Base-by-base conservation (phyloP, 2,113 vertebrate genomes). In the Prinia subflava region DNA sequence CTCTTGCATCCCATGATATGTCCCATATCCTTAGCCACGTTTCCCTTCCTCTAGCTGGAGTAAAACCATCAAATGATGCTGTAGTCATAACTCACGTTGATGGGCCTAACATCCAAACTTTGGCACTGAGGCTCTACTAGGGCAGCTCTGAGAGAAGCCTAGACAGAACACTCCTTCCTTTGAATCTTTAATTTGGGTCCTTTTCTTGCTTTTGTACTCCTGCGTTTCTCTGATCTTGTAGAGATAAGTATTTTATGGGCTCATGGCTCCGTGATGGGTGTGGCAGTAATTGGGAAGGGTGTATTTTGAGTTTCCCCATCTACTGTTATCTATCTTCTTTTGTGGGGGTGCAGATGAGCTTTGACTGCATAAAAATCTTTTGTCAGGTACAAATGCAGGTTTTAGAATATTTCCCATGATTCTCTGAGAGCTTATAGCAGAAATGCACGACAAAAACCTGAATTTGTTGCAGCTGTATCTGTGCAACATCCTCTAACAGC, bases 11-110 rank as follows among this genome's bases (percentile, higher is more conserved):
- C 33, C 35, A 22, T 7, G 9, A 12, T 17, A 37, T 22, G 7
- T 30, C 8, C 39, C 9, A 28, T 31, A 52, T 8, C 11, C 22
- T 44, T 30, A 7, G 19, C 27, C 59, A 76, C 6, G 19, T 30
- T 49, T 1, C 5, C 5, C 14, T 0, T 0, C 5, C 8, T 39
- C 31, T 39, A 25, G 4, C 1, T 21, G 10, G 9, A 27, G 23
- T 49, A 37, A 95, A 69, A 20, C 15, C 22, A 25, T 13, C 23
- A 39, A 67, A 57, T 15, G 4, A 3, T 46, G 19, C 39, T 67
- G 12, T 35, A 21, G 7, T 22, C 20, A 52, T 35, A n/a, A 16
- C 5, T 81, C 16, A 27, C 33, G n/a, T 39, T 27, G 8, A 14
- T 35, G 17, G 10, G 9, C 10, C 41, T 69, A 37, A 44, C 15